phyloP scores from a whole-genome alignment of 1,140 invertebrate genomes.

The Copidosoma floridanum region DNA sequence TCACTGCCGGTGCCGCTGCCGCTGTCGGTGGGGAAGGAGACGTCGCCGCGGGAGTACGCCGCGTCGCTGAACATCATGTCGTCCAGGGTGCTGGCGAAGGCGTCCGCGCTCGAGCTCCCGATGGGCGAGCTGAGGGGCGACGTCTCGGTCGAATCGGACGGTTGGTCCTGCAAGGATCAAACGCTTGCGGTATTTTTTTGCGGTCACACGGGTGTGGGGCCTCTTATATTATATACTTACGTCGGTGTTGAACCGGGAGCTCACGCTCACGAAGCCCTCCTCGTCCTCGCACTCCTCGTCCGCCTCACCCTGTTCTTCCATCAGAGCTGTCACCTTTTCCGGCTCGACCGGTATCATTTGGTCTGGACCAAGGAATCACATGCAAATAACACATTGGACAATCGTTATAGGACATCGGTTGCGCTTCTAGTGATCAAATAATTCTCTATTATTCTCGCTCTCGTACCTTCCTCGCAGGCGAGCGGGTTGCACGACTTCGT shows the following conservation, averaged over 20 bases:
- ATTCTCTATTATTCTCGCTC: no score
- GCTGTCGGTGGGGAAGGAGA: constrained; percentile 34
- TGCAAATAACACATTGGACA: no score
- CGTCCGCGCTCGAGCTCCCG: constrained; percentile 26
- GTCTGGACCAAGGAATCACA: constrained; percentile 59
- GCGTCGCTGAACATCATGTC: constrained; percentile 66
- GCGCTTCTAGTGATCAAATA: not conserved
- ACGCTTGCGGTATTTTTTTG: no score
- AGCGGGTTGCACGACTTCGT: constrained; percentile 73
- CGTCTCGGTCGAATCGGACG: constrained; percentile 33
- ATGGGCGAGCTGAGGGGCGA: constrained; percentile 39
- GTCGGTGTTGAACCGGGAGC: constrained; percentile 32
- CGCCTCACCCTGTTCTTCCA: constrained; percentile 58
- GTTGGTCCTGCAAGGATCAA: constrained; percentile 19
- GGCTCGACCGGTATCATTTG: constrained; percentile 66
- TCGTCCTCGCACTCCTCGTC: constrained; percentile 60
- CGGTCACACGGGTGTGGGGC: no score
- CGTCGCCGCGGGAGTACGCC: constrained; percentile 45
- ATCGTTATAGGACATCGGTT: no score
- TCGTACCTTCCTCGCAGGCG: constrained; percentile 70
- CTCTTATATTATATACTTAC: constrained; percentile 32
- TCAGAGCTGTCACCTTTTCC: constrained; percentile 56
- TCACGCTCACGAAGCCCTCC: constrained; percentile 44
- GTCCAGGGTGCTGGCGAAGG: constrained; percentile 40
- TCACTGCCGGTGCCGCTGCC: constrained; percentile 31